Percentiles rank a stretch among this genome's conserved stretches.
phyloP scores from a whole-genome alignment of 2,888 invertebrate species.

The Sarcophaga subvicina region DNA sequence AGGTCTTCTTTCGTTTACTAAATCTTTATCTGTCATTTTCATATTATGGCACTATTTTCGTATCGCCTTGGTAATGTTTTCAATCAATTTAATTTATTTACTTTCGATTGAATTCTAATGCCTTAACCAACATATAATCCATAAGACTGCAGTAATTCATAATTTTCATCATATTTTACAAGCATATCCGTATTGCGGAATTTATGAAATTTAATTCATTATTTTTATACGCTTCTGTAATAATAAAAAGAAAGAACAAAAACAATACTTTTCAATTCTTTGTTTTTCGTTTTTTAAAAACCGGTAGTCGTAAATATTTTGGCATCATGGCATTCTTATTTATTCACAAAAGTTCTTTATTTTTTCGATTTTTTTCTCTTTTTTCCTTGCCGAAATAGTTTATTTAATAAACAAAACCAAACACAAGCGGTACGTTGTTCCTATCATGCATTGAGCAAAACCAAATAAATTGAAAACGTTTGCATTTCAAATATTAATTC shows the following conservation, averaged over 20 bases:
- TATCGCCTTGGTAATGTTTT: no score
- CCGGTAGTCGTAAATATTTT: conserved; percentile 63
- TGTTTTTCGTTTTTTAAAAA: conserved; percentile 27
- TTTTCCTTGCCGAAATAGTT: conserved; percentile 27
- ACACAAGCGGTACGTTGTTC: no score
- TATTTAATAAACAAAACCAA: conserved; percentile 49
- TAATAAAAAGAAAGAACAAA: background rate
- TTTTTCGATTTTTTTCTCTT: conserved; percentile 6
- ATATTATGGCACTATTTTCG: no score
- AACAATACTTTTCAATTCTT: background rate
- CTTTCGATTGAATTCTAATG: no score
- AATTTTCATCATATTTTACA: no score
- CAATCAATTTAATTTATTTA: no score
- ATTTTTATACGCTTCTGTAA: background rate
- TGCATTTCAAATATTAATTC: background rate
- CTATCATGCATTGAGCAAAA: background rate
- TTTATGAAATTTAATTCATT: conserved; percentile 1
- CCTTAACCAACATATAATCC: no score
- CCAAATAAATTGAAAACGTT: background rate
- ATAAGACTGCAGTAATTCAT: no score
- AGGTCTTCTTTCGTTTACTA: no score
- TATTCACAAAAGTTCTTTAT: conserved; percentile 39
- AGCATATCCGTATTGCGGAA: no score
- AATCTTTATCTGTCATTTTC: no score
- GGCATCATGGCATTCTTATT: conserved; percentile 49